phyloP scores from a whole-genome alignment of 2,113 vertebrate species.

The Plectropomus leopardus region DNA sequence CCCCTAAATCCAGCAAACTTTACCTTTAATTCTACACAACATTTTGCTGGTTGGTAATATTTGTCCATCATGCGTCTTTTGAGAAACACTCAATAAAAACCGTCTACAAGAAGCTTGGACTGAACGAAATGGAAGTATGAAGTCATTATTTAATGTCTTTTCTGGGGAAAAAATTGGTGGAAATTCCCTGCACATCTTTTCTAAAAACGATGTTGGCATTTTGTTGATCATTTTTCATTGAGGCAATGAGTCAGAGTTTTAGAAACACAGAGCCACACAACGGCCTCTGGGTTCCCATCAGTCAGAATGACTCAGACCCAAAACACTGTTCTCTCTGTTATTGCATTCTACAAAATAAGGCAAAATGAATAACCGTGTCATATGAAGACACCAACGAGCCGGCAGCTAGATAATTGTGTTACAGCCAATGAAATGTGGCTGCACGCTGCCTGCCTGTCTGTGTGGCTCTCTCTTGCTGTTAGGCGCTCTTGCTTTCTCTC shows the following conservation, averaged over 20 bases:
- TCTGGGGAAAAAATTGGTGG: neutral
- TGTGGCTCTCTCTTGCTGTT: slow-evolving; percentile 20
- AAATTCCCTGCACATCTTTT: slow-evolving; percentile 7
- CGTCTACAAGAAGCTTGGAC: neutral
- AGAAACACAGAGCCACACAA: slow-evolving; percentile 17
- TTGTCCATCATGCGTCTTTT: neutral
- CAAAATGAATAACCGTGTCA: slow-evolving; percentile 63
- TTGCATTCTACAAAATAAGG: slow-evolving; percentile 58
- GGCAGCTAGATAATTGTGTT: slow-evolving; percentile 64
- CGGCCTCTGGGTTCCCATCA: slow-evolving; percentile 41
- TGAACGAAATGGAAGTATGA: neutral
- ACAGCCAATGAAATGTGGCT: slow-evolving; percentile 61
- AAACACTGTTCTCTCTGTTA: slow-evolving; percentile 47
- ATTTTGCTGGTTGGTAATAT: neutral
- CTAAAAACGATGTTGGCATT: slow-evolving; percentile 13
- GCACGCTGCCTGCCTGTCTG: slow-evolving; percentile 21
- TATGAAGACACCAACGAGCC: slow-evolving; percentile 59
- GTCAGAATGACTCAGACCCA: slow-evolving; percentile 55
- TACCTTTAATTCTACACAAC: neutral
- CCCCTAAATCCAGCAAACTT: too few species aligned
- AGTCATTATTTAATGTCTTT: neutral
- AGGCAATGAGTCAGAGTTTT: slow-evolving; percentile 42
- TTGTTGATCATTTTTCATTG: slow-evolving; percentile 28
- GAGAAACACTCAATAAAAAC: neutral
- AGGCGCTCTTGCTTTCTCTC: neutral